Evolutionary conservation across 2,797 vertebrate genomes (phyloP), one percentile per base, ranked within the genome.

Genomic region (Clamator glandarius): DNA sequence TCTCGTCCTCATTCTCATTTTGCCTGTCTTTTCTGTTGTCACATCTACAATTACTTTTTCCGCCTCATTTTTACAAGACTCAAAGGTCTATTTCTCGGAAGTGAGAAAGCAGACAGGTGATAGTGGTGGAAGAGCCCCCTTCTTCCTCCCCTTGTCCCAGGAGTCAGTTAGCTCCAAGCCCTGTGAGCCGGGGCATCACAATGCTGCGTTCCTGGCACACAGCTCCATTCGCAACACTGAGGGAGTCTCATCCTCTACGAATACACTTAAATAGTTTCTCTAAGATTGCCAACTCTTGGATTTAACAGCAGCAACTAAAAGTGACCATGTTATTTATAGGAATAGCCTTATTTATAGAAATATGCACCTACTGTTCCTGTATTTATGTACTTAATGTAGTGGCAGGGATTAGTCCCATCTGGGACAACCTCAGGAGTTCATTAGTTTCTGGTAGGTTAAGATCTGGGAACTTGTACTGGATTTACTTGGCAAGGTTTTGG

Each of bases 131-230:
- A 82, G 31, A 12, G 36, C 9, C 44, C 36, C 8, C 6, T 81
- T 44, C 44, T 59, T 74, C 41, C 51, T 82, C 16, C 46, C 12
- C 23, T 31, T 2, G 0, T 39, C n/a, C 50, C 62, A 35, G 66
- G 42, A 89, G 48, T 41, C 9, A 5, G 7, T 0, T 5, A 10
- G 48, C 70, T 84, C 52, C 44, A 46, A 87, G 70, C 8, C 44
- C 39, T 3, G 2, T 12, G 42, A 90, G 36, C 24, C 7, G 15
- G 26, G 26, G 9, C 25, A 36, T 2, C 0, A 1, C 41, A 57
- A 28, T 25, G 15, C 35, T 20, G 4, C 0, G 1, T 8, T 64
- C 51, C 39, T 3, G 2, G 31, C 31, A 76, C 59, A 46, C 0
- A 0, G 42, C 63, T 80, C 36, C 35, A 8, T 48, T 58, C 62